Conservation (phyloP, 2,113 vertebrate genomes). For the Eclectus roratus region DNA sequence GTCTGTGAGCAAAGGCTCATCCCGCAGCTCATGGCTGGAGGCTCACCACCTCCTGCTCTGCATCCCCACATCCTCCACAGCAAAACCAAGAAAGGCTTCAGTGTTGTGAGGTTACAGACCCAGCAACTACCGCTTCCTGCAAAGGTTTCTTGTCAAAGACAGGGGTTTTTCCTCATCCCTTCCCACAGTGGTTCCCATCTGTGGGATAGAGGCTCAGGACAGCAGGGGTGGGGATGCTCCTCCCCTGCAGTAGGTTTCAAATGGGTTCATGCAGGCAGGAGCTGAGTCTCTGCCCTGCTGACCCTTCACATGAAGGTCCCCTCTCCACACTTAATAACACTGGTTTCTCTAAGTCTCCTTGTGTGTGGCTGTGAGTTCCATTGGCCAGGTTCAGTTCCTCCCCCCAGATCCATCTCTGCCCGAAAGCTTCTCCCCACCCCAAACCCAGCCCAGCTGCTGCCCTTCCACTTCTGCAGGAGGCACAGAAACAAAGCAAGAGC, state of each 20-base stretch:
- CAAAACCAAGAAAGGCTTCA: neutral
- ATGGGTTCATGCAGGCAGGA: rapidly evolving
- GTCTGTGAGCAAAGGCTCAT: neutral
- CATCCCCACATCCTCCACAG: neutral
- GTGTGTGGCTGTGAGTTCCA: neutral
- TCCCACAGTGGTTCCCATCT: neutral
- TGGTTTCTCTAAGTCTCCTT: neutral
- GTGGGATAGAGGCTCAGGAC: rapidly evolving
- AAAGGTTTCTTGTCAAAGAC: neutral
- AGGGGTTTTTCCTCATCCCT: neutral
- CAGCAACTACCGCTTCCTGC: neutral
- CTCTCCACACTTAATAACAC: neutral
- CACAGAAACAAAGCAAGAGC: rapidly evolving
- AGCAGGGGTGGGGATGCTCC: neutral
- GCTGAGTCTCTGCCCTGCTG: neutral
- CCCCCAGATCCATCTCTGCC: rapidly evolving
- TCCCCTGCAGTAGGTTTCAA: neutral
- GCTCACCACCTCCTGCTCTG: neutral
- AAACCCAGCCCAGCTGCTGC: neutral
- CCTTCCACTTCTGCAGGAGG: neutral
- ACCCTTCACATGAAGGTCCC: neutral
- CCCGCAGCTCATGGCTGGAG: neutral
- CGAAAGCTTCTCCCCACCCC: neutral
- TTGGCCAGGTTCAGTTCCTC: neutral
- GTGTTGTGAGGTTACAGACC: neutral